Conservation (phyloP, 2,797 vertebrate genomes). For the Silurus aristotelis region DNA sequence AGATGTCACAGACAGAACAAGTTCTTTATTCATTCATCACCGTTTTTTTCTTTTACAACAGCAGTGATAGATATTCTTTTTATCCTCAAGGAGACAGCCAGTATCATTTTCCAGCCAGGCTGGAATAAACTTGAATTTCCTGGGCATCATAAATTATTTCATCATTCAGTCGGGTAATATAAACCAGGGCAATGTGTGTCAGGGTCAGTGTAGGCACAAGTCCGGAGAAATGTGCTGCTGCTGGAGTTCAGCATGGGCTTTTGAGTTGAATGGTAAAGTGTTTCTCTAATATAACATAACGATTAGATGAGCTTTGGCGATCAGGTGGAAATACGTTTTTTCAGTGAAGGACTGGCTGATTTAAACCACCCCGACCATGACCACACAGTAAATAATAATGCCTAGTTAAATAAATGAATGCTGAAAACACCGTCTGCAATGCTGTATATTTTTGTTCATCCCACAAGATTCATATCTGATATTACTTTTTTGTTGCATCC, state of each 20-base stretch:
- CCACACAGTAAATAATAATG: not conserved
- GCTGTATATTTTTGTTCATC: not conserved
- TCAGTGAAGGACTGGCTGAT: not conserved
- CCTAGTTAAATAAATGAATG: not conserved
- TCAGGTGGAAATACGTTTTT: no score
- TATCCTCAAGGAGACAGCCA: constrained; percentile 14
- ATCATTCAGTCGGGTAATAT: constrained; percentile 20
- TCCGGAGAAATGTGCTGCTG: not conserved
- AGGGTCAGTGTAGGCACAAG: not conserved
- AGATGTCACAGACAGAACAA: constrained; percentile 7
- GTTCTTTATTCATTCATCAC: constrained; percentile 23
- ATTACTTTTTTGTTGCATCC: not conserved
- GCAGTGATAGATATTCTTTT: constrained; percentile 37
- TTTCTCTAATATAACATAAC: not conserved
- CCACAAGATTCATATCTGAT: not conserved
- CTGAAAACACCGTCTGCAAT: not conserved
- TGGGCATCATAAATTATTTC: constrained; percentile 23
- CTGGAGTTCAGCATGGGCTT: not conserved
- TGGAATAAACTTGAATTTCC: constrained; percentile 19
- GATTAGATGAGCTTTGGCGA: not conserved
- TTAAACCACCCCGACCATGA: not conserved
- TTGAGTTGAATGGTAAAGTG: not conserved
- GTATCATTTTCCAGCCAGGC: constrained; percentile 15
- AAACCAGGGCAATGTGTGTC: constrained; percentile 2
- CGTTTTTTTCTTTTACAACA: constrained; percentile 26